phyloP scores from a whole-genome alignment of 2,888 invertebrate species.

The Eristalinus sepulchralis region DNA sequence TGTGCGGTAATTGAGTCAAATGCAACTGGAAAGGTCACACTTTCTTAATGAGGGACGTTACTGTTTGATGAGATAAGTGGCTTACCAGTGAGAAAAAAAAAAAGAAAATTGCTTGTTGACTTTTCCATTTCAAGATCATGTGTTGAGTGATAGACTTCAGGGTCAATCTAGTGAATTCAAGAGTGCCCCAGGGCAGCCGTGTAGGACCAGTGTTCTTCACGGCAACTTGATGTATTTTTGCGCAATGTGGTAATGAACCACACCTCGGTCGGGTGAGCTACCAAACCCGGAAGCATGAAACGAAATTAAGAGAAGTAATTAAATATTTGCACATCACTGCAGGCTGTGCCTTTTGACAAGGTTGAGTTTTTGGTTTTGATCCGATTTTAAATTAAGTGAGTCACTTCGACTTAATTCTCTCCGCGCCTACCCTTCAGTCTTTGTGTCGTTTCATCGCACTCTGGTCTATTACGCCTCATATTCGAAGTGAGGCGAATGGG shows the following conservation, averaged over 20 bases:
- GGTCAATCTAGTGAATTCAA: neutral
- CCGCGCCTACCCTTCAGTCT: no score
- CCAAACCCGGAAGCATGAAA: neutral
- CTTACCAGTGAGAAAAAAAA: neutral
- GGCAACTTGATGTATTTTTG: neutral
- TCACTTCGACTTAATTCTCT: no score
- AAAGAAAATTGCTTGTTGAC: neutral
- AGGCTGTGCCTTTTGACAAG: neutral
- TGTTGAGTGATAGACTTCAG: neutral
- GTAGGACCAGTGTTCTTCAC: neutral
- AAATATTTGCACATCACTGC: neutral
- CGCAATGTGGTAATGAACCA: neutral
- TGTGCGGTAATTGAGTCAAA: conserved; percentile 3
- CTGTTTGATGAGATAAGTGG: neutral
- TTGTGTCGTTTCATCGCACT: no score
- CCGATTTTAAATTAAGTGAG: no score
- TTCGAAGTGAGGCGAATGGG: no score
- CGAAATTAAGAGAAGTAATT: neutral
- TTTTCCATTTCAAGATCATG: neutral
- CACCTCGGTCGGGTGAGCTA: neutral
- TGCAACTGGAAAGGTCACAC: neutral
- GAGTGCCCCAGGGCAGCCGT: neutral
- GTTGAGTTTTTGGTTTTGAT: neutral
- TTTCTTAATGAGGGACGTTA: neutral
- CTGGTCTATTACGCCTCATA: no score